phyloP scores from a whole-genome alignment of 2,888 invertebrate species.

The Adelphocoris suturalis region DNA sequence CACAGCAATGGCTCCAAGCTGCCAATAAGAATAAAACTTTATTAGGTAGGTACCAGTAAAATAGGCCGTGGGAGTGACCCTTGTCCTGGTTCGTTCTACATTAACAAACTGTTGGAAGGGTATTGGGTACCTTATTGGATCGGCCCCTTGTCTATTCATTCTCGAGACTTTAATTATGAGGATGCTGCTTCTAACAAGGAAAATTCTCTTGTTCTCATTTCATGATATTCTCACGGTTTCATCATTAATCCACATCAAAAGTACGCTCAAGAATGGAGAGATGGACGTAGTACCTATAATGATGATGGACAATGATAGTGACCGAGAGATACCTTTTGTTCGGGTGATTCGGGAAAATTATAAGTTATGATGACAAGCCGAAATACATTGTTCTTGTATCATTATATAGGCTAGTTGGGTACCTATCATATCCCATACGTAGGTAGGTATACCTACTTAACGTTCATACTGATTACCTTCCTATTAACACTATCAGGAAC shows the following conservation, averaged over 20 bases:
- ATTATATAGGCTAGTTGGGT: too few relatives aligned
- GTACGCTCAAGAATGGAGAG: neutral
- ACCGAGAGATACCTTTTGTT: too few relatives aligned
- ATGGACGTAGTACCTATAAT: too few relatives aligned
- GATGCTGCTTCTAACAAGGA: conserved; percentile 16
- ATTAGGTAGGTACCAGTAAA: neutral
- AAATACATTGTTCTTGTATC: too few relatives aligned
- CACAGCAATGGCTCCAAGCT: too few relatives aligned
- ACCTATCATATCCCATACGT: too few relatives aligned
- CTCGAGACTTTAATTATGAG: neutral
- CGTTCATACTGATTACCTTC: too few relatives aligned
- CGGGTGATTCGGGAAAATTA: too few relatives aligned
- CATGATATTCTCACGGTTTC: neutral
- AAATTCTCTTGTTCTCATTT: conserved; percentile 10
- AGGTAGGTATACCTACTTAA: too few relatives aligned
- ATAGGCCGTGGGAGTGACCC: conserved; percentile 20
- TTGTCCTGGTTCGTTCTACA: neutral
- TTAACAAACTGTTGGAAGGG: neutral
- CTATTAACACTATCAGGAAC: too few relatives aligned
- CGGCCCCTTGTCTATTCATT: neutral
- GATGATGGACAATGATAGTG: neutral
- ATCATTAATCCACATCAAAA: neutral
- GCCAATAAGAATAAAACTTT: too few relatives aligned
- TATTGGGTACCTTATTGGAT: neutral
- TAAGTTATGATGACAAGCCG: too few relatives aligned